phyloP scores from a whole-genome alignment of 2,797 vertebrate species.

The Ciconia nigra region DNA sequence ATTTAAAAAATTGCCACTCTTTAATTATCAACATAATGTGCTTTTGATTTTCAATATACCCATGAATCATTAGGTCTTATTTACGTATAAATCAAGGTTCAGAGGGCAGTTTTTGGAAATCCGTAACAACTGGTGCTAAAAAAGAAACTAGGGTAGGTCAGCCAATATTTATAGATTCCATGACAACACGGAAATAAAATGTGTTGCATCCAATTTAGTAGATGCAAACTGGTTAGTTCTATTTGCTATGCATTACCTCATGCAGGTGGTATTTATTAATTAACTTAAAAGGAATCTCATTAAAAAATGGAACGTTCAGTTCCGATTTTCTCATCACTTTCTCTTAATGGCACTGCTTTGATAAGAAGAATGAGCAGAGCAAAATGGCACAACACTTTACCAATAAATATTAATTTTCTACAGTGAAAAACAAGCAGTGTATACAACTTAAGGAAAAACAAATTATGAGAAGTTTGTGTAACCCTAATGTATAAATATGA shows the following conservation, averaged over 20 bases:
- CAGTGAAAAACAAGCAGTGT: background rate
- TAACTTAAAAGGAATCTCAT: background rate
- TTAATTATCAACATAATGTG: background rate
- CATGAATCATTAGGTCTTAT: background rate
- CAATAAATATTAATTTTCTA: background rate
- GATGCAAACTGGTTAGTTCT: background rate
- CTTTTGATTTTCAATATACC: background rate
- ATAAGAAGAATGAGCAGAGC: background rate
- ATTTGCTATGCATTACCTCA: background rate
- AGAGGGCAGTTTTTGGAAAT: background rate
- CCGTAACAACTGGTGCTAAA: background rate
- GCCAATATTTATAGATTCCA: conserved; percentile 13
- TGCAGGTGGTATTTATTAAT: conserved; percentile 25
- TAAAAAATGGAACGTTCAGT: background rate
- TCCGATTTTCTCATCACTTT: background rate
- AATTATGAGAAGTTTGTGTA: background rate
- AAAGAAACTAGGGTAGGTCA: background rate
- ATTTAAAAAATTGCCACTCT: background rate
- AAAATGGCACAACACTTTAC: background rate
- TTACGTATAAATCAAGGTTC: background rate
- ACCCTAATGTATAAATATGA: background rate
- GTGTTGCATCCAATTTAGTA: background rate
- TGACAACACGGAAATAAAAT: background rate
- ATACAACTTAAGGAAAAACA: background rate
- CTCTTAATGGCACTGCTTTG: background rate